Base-by-base conservation (phyloP, 2,113 vertebrate species). In the Takifugu flavidus region DNA sequence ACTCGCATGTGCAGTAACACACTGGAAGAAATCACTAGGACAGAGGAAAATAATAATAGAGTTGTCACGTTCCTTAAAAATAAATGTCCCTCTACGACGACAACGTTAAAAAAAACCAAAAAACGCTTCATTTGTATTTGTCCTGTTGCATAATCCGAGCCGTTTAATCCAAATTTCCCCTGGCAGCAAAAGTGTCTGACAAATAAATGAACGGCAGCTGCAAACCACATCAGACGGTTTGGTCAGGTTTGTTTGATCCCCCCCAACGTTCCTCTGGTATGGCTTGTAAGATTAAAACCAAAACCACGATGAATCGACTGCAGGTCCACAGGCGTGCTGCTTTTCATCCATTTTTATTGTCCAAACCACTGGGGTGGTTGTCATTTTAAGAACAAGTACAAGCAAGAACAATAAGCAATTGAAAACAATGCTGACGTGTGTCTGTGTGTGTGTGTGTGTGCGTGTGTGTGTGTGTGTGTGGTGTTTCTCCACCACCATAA, bases 1-100 rank as follows among this genome's bases (percentile, higher is more conserved):
- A 1, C 2, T 14, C 15, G 49, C 20, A 13, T 14, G 3, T 0
- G 25, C 11, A 53, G 5, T 28, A 47, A 42, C 39, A 28, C 25
- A 58, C 31, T 39, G 5, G 25, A 7, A 60, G 4, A 74, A 70
- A 79, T 75, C 51, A 45, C 72, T 57, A 13, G 49, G 46, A 74
- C 56, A 65, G 6, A 29, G 27, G 78, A 25, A 81, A 86, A 78
- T 79, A 76, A 79, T 67, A 63, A 75, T 20, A 4, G 11, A 62
- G 62, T 83, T 77, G 67, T 75, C 53, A 58, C 57, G 75, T 68
- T 62, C 29, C 64, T 69, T 53, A 1, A 56, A 39, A 29, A 50
- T 2, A 39, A 39, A 39, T 25, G 63, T 54, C 50, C 67, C 63
- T 50, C 15, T 52, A 63, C 47, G 45, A 62, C 1, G 8, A 39